Conservation (phyloP, 2,888 invertebrate genomes). For the Agonopterix heracliana region DNA sequence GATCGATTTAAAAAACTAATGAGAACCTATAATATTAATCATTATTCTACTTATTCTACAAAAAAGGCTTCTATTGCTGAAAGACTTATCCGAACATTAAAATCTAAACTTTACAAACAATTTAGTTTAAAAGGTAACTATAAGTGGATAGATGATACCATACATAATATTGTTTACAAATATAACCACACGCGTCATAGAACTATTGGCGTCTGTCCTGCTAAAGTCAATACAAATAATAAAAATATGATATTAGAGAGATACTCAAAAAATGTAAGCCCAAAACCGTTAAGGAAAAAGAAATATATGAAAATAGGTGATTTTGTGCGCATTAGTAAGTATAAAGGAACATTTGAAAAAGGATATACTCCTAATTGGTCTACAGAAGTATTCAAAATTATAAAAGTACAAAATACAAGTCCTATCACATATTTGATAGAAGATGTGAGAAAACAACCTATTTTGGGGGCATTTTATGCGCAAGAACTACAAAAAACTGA, state of each 20-base stretch:
- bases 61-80: not conserved
- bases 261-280: no score
- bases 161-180: not conserved
- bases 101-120: constrained; percentile 12
- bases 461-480: constrained; percentile 18
- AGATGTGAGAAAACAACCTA: not conserved
- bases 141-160: not conserved
- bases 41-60: not conserved
- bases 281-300: not conserved
- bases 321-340: constrained; percentile 22
- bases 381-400: constrained; percentile 27
- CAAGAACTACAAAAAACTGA: constrained; percentile 19
- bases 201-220: not conserved
- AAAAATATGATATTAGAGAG: not conserved
- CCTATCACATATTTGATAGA: constrained; percentile 1
- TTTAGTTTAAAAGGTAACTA: not conserved
- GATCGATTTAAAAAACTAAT: not conserved
- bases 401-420: not conserved
- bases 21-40: not conserved
- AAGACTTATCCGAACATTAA: not conserved
- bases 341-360: no score
- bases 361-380: no score
- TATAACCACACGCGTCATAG: constrained; percentile 1
- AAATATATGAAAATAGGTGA: constrained; percentile 11
- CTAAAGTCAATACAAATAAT: not conserved